These are phyloP conservation scores for Platysteira castanea DNA, from an alignment of 2,113 vertebrate species.

Conservation along the genomic window DNA sequence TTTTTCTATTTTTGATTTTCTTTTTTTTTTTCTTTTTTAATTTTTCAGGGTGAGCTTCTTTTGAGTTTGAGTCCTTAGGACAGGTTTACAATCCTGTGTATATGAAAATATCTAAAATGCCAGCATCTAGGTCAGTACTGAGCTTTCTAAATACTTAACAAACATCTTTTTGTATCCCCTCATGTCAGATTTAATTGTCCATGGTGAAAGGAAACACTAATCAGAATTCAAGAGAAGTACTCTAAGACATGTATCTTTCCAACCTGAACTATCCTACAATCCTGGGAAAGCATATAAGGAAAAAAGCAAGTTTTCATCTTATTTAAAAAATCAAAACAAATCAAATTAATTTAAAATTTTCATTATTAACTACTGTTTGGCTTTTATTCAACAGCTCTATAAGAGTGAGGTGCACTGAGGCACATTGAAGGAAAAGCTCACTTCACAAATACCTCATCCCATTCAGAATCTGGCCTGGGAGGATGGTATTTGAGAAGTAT, in stretches of 20 bases:
- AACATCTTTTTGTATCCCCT: background rate
- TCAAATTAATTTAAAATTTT: background rate
- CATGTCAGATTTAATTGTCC: constrained; percentile 26
- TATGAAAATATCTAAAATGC: background rate
- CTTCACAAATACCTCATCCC: background rate
- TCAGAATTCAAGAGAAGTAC: constrained; percentile 2
- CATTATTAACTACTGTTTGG: background rate
- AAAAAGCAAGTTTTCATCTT: background rate
- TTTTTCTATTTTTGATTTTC: no score
- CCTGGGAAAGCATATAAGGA: background rate
- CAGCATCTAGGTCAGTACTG: background rate
- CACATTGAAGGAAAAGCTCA: background rate
- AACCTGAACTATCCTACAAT: background rate
- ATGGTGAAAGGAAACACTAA: background rate
- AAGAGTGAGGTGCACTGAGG: background rate
- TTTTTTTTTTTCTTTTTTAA: no score
- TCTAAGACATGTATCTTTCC: constrained; percentile 10
- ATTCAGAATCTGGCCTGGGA: background rate
- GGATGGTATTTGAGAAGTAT: background rate
- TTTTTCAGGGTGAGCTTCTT: background rate
- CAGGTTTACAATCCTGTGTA: background rate
- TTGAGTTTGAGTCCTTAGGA: background rate
- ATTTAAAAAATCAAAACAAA: background rate
- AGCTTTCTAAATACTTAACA: background rate
- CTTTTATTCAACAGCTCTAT: background rate